Conservation (phyloP, 2,113 vertebrate species). For the Cryptotis parvus region DNA sequence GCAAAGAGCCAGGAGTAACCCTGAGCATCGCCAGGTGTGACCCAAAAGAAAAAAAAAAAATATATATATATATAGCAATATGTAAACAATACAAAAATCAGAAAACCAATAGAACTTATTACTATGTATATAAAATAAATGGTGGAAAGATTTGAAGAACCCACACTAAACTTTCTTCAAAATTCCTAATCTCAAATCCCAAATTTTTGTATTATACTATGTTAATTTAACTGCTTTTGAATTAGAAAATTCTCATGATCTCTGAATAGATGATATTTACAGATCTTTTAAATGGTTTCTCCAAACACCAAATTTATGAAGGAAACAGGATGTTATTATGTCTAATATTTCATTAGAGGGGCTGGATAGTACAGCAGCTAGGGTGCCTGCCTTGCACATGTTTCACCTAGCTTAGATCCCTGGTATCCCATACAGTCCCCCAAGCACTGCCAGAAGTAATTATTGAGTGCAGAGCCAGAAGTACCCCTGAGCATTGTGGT, state of each 20-base stretch:
- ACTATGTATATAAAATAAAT: slow-evolving; percentile 37
- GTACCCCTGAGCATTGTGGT: too few relatives aligned
- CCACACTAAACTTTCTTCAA: not conserved
- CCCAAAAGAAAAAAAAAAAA: too few relatives aligned
- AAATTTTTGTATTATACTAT: slow-evolving; percentile 38
- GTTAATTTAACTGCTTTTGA: not conserved
- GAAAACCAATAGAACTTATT: slow-evolving; percentile 17
- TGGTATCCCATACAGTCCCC: too few relatives aligned
- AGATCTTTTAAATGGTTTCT: not conserved
- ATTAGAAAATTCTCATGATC: slow-evolving; percentile 42
- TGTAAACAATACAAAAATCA: not conserved
- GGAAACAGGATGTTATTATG: not conserved
- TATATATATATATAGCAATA: not conserved
- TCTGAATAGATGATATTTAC: not conserved
- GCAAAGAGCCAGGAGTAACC: too few relatives aligned
- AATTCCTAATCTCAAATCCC: slow-evolving; percentile 26
- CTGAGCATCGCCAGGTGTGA: too few relatives aligned
- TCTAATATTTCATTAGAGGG: not conserved
- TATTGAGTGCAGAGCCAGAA: too few relatives aligned
- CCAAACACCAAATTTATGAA: slow-evolving; percentile 33
- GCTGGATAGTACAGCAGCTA: too few relatives aligned
- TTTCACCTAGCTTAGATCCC: too few relatives aligned
- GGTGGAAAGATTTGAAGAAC: slow-evolving; percentile 22
- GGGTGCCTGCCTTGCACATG: too few relatives aligned
- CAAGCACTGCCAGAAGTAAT: too few relatives aligned